A percentile compares a stretch with the other conserved stretches of the same genome.
These are phyloP conservation scores for Eilema sororculum DNA, from an alignment of 2,888 invertebrate genomes.

Conservation along the genomic window DNA sequence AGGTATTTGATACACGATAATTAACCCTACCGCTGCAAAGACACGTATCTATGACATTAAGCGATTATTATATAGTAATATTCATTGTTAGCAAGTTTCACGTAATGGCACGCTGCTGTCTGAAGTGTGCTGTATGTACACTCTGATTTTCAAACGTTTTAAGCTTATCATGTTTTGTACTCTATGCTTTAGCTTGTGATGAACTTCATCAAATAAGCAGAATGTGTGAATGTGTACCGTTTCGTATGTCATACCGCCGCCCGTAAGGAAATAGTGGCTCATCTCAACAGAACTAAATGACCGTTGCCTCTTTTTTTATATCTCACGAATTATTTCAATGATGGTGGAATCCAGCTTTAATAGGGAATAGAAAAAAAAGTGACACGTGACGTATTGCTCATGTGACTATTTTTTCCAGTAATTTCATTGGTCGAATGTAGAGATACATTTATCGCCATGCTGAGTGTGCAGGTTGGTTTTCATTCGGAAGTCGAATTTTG, in stretches of 20 bases:
- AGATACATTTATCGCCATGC: no score
- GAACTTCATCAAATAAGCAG: constrained; percentile 32
- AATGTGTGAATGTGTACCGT: constrained; percentile 14
- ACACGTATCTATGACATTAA: constrained; percentile 29
- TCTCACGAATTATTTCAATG: no score
- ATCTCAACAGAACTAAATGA: not conserved
- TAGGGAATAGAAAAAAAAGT: no score
- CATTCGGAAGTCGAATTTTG: no score
- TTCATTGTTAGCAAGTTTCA: constrained; percentile 9
- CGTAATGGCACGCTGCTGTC: constrained; percentile 39
- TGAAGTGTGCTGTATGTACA: constrained; percentile 16
- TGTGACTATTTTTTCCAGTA: no score
- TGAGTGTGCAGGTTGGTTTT: no score
- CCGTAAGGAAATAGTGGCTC: not conserved
- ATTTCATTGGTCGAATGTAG: no score
- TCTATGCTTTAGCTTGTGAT: constrained; percentile 23
- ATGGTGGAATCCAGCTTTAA: no score
- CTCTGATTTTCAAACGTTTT: constrained; percentile 6
- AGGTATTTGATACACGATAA: constrained; percentile 36
- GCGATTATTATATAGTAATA: constrained; percentile 16
- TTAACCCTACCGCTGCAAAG: constrained; percentile 21
- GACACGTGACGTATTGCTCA: no score
- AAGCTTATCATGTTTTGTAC: constrained; percentile 12
- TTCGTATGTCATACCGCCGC: not conserved
- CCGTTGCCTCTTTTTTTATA: not conserved